Conservation (phyloP, 2,888 invertebrate species). For the Rhamnusium bicolor region DNA sequence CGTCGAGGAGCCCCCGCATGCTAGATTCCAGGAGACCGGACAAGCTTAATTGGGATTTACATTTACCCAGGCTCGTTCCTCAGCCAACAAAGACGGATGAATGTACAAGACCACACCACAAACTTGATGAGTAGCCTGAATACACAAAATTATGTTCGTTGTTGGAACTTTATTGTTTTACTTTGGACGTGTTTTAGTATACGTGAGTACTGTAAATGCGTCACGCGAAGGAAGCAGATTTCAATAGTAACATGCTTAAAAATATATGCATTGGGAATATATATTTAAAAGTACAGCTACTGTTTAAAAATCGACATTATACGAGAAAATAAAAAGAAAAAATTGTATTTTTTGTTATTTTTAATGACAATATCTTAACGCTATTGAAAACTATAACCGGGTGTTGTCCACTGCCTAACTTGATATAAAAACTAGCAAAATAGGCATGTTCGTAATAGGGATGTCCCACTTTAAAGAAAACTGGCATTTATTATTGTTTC, state of each 20-base stretch:
- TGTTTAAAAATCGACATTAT: too few relatives aligned
- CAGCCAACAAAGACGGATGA: slow-evolving; percentile 30
- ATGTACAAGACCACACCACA: slow-evolving; percentile 49
- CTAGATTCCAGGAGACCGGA: slow-evolving; percentile 65
- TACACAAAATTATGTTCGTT: slow-evolving; percentile 44
- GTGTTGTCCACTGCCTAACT: too few relatives aligned
- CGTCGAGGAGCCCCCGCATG: slow-evolving; percentile 63
- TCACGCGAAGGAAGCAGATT: neutral
- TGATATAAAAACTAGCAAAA: too few relatives aligned
- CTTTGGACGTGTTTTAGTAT: slow-evolving; percentile 25
- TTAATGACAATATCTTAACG: too few relatives aligned
- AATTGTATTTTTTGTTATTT: too few relatives aligned
- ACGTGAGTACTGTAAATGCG: neutral
- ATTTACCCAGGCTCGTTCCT: slow-evolving; percentile 67
- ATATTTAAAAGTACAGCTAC: neutral
- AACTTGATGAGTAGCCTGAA: slow-evolving; percentile 49
- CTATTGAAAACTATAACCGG: too few relatives aligned
- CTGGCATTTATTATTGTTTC: too few relatives aligned
- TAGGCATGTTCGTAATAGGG: too few relatives aligned
- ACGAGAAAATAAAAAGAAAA: too few relatives aligned
- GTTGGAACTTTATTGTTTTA: slow-evolving; percentile 47
- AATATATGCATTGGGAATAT: neutral
- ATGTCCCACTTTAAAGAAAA: too few relatives aligned
- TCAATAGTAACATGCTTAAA: neutral
- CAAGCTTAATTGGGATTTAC: slow-evolving; percentile 71